These are phyloP conservation scores for Corvus cornix DNA, from an alignment of 2,113 vertebrate genomes.

Conservation along the genomic window DNA sequence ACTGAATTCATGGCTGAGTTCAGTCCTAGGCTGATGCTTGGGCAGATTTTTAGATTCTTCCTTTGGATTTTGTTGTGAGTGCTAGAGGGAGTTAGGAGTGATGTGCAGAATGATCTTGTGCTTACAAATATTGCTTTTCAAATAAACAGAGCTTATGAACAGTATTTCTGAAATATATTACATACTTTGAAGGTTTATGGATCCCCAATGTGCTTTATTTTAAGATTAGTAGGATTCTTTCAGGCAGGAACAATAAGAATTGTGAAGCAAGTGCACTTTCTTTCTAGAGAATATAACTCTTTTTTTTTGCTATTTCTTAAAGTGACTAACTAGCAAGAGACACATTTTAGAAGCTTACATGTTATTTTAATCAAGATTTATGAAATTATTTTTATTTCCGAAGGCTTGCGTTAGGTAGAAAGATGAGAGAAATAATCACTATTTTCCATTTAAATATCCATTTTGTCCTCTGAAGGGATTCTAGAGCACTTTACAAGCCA, in stretches of 20 bases:
- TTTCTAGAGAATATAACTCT: background rate
- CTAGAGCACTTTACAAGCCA: background rate
- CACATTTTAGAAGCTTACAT: background rate
- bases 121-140: slow-evolving; percentile 42
- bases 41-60: background rate
- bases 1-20: background rate
- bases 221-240: slow-evolving; percentile 11
- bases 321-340: background rate
- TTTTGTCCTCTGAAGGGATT: background rate
- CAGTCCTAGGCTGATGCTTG: background rate
- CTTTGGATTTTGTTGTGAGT: background rate
- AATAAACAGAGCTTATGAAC: background rate
- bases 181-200: slow-evolving; percentile 14
- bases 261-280: background rate
- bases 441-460: background rate
- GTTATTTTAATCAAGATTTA: background rate
- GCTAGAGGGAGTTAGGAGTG: background rate
- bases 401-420: background rate
- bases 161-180: slow-evolving; percentile 38
- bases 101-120: background rate
- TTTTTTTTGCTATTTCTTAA: background rate
- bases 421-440: background rate
- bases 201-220: slow-evolving; percentile 35
- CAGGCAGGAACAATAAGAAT: background rate
- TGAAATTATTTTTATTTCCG: background rate